Evolutionary conservation across 1,140 invertebrate species (phyloP).

Genomic region (Mya arenaria): DNA sequence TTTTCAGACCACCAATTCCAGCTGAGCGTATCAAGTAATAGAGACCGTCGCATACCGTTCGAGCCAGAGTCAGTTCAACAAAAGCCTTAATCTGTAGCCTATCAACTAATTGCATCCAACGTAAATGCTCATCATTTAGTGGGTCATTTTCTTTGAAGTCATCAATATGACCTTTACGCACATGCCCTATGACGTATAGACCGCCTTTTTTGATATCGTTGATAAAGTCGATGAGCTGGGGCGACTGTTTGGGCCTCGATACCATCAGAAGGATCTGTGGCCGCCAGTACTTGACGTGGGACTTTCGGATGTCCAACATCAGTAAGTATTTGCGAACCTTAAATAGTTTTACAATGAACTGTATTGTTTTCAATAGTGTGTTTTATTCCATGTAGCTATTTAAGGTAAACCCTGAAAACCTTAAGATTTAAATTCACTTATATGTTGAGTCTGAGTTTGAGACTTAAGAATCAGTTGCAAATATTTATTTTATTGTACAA

Average conservation of each 20-base stretch:
- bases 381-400: no score
- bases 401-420: no score
- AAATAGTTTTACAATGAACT: no score
- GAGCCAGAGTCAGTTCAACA: conserved; percentile 95
- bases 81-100: conserved; percentile 97
- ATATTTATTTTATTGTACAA: no score
- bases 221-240: conserved; percentile 97
- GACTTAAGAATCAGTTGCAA: no score
- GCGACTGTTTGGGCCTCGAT: conserved; percentile 93
- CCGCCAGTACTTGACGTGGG: conserved; percentile 99
- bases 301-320: conserved; percentile 96
- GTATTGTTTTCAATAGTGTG: no score
- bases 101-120: conserved; percentile 94
- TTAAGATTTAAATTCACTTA: no score
- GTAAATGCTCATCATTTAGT: conserved; percentile 86
- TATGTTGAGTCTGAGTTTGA: no score
- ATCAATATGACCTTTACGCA: conserved; percentile 84
- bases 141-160: conserved; percentile 66
- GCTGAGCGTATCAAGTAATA: conserved; percentile 95
- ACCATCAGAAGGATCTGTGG: conserved; percentile 98
- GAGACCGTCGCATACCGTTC: conserved; percentile 92
- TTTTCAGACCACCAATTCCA: conserved; percentile 99
- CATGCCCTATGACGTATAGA: conserved; percentile 96
- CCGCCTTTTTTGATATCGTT: conserved; percentile 99
- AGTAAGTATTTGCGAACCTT: conserved; percentile 97